Base-by-base conservation (phyloP, 1,140 invertebrate genomes). In the Papilio dardanus region DNA sequence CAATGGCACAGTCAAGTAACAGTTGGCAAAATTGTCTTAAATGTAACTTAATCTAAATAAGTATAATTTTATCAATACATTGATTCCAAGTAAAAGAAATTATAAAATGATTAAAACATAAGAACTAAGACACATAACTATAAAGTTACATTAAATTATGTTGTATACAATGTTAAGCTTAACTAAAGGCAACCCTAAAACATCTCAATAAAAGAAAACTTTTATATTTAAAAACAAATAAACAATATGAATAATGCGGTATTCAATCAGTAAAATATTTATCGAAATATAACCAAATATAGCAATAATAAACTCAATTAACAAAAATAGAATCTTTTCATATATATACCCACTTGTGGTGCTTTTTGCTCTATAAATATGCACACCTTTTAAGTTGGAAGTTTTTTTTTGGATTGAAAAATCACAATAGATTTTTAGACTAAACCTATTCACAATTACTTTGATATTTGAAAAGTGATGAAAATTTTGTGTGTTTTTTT, bases 21-120 rank as follows among this genome's bases (percentile, higher is more conserved):
- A 8, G 21, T 54, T 54, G 50, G 21, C 50, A 54, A 24, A 2
- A 14, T 46, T 46, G 16, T 54, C 21, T 54, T 54, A 54, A 10
- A 2, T 24, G 24, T 54, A 54, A 54, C 50, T 54, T 54, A 54
- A 54, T 54, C 50, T 54, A 54, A 16, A 46, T 46, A 46, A 46
- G 50, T 24, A 50, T 50, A 50, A 54, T 3, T 54, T 24, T 54
- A 21, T 24, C 21, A 54, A 3, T 54, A 54, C 10, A 54, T 21
- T 54, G 19, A 12, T 54, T 54, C 21, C 4, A 24, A 54, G 7
- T 54, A 54, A 21, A n/a, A 12, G 10, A 24, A 28, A 54, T 24
- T 54, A 24, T 10, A 54, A 19, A 24, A 24, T 54, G 50, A 7
- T 54, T 24, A 54, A 54, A 54, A 54, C 10, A 54, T 54, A 24